These are phyloP conservation scores for Taphrorychus bicolor DNA, from an alignment of 2,888 invertebrate genomes.

Conservation along the genomic window DNA sequence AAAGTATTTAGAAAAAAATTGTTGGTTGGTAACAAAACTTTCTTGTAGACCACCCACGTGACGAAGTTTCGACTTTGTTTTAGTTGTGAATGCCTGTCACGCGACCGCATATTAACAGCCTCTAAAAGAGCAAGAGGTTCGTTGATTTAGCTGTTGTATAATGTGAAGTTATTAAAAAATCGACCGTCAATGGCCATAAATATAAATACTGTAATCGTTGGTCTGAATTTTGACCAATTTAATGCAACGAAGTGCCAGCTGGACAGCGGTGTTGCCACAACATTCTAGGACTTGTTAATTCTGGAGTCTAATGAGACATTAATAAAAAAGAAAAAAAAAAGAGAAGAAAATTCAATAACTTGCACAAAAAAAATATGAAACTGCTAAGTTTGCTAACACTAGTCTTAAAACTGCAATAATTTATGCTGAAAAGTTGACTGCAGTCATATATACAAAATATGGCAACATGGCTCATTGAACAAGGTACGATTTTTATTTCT, in stretches of 20 bases:
- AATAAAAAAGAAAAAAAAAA: no score
- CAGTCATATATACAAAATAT: neutral
- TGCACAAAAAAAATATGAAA: no score
- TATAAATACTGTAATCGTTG: slow-evolving; percentile 28
- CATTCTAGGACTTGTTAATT: no score
- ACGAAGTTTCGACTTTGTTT: slow-evolving; percentile 8
- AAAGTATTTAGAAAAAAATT: no score
- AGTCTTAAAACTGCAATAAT: no score
- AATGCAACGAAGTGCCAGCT: slow-evolving; percentile 16
- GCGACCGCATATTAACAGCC: slow-evolving; percentile 36
- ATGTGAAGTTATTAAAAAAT: slow-evolving; percentile 39
- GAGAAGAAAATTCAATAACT: no score
- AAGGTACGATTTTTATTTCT: slow-evolving; percentile 32
- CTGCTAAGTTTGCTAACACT: no score
- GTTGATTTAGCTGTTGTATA: slow-evolving; percentile 40
- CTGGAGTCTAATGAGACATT: no score
- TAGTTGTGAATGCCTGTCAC: slow-evolving; percentile 35
- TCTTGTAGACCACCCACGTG: slow-evolving; percentile 26
- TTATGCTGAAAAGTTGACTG: no score
- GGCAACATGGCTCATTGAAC: slow-evolving; percentile 23
- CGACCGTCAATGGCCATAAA: slow-evolving; percentile 34
- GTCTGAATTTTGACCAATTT: slow-evolving; percentile 26
- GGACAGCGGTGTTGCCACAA: slow-evolving; percentile 12
- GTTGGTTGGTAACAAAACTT: neutral
- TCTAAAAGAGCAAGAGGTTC: slow-evolving; percentile 32